phyloP scores from a whole-genome alignment of 1,140 invertebrate genomes.

The Aphidius ervi region DNA sequence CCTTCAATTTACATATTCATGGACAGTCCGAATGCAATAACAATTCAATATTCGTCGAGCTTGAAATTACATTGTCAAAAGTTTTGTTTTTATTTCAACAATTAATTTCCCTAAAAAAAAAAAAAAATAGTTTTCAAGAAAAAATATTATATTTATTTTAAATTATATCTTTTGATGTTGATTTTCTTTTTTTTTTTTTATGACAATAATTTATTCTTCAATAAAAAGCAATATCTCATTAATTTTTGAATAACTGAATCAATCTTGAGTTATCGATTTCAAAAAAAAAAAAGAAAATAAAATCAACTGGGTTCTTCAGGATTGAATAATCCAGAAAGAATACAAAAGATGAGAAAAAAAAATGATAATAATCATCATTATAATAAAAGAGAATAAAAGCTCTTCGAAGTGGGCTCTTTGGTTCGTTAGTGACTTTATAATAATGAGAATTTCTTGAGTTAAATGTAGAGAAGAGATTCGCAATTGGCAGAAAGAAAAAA shows the following conservation, averaged over 20 bases:
- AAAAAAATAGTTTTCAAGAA: too few species aligned
- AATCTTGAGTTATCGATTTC: too few species aligned
- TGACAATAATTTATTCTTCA: not conserved
- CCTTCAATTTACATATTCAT: constrained; percentile 38
- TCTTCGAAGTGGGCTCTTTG: constrained; percentile 29
- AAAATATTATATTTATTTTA: too few species aligned
- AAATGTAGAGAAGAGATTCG: constrained; percentile 11
- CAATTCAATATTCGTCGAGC: constrained; percentile 15
- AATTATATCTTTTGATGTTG: too few species aligned
- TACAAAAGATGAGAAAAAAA: constrained; percentile 6
- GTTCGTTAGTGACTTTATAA: constrained; percentile 46
- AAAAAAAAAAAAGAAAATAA: too few species aligned
- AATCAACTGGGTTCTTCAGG: too few species aligned
- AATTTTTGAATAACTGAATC: too few species aligned
- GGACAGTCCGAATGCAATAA: constrained; percentile 15
- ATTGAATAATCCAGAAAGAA: too few species aligned
- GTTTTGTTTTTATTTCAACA: constrained; percentile 2
- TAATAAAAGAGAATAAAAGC: constrained; percentile 18
- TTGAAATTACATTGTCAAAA: not conserved
- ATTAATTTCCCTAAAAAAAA: too few species aligned
- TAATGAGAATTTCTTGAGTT: constrained; percentile 31
- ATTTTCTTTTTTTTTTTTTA: too few species aligned
- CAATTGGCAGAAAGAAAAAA: constrained; percentile 5
- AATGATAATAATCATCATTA: not conserved
- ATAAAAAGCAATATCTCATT: too few species aligned